A percentile compares a stretch with the other conserved stretches of the same genome.
These are phyloP conservation scores for Unio pictorum DNA, from an alignment of 2,888 invertebrate genomes.

Conservation along the genomic window DNA sequence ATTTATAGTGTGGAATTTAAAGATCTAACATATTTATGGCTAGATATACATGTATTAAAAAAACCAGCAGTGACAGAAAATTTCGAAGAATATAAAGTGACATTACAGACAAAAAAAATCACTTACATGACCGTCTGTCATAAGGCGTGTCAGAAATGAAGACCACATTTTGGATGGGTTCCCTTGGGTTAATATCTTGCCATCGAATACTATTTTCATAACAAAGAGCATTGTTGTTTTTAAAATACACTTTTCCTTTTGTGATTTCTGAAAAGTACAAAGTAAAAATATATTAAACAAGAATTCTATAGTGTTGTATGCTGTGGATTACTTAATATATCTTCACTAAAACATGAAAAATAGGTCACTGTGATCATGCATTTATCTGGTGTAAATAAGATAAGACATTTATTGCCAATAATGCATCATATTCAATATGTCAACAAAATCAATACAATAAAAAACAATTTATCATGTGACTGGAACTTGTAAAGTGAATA, in stretches of 20 bases:
- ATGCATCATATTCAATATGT: too few relatives aligned
- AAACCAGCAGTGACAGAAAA: not conserved
- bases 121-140: constrained; percentile 79
- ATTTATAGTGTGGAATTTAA: not conserved
- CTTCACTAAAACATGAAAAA: too few relatives aligned
- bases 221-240: constrained; percentile 94
- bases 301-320: not conserved
- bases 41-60: constrained; percentile 10
- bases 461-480: too few relatives aligned
- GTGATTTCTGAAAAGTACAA: constrained; percentile 81
- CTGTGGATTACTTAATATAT: too few relatives aligned
- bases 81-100: too few relatives aligned
- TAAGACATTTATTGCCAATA: too few relatives aligned
- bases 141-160: constrained; percentile 77
- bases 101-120: not conserved
- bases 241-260: constrained; percentile 91
- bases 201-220: constrained; percentile 93
- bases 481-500: too few relatives aligned
- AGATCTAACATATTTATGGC: not conserved
- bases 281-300: constrained; percentile 5
- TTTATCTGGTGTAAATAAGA: too few relatives aligned
- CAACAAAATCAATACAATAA: too few relatives aligned
- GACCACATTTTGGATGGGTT: constrained; percentile 29
- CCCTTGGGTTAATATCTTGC: constrained; percentile 80
- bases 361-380: too few relatives aligned